Conservation (phyloP, 2,113 vertebrate genomes). For the Gymnarchus niloticus region DNA sequence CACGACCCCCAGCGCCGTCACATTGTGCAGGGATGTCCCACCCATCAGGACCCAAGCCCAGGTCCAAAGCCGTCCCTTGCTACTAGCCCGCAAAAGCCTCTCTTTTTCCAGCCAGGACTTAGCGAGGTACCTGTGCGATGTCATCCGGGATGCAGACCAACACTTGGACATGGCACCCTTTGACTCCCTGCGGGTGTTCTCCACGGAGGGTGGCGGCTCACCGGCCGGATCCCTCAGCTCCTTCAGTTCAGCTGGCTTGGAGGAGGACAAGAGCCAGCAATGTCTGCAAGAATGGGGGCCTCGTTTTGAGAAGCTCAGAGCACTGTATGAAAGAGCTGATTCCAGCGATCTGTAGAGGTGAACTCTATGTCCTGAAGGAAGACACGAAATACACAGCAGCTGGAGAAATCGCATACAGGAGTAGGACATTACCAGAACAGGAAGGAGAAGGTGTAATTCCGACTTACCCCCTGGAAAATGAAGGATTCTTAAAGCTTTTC, state of each 20-base stretch:
- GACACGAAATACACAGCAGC: neutral
- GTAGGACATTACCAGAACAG: neutral
- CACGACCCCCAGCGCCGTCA: conserved; percentile 14
- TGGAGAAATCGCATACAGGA: neutral
- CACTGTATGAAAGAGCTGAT: conserved; percentile 66
- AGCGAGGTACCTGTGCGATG: conserved; percentile 62
- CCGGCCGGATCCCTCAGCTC: conserved; percentile 71
- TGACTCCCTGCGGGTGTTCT: conserved; percentile 71
- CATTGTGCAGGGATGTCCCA: conserved; percentile 60
- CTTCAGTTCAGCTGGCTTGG: conserved; percentile 62
- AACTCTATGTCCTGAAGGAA: neutral
- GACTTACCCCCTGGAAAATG: neutral
- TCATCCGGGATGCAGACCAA: conserved; percentile 64
- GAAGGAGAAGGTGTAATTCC: neutral
- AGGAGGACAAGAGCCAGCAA: conserved; percentile 55
- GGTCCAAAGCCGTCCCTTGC: conserved; percentile 36
- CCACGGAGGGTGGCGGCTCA: conserved; percentile 70
- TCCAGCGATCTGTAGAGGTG: conserved; percentile 58
- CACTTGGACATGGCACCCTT: conserved; percentile 57
- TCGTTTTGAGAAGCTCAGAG: conserved; percentile 73
- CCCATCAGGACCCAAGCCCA: conserved; percentile 55
- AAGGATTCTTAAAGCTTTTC: neutral
- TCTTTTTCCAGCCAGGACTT: conserved; percentile 63
- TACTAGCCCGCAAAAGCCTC: conserved; percentile 49
- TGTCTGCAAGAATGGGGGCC: conserved; percentile 74